Percentiles rank a stretch among this genome's conserved stretches.
These are phyloP conservation scores for Melieria picta DNA, from an alignment of 2,888 invertebrate genomes.

Conservation along the genomic window DNA sequence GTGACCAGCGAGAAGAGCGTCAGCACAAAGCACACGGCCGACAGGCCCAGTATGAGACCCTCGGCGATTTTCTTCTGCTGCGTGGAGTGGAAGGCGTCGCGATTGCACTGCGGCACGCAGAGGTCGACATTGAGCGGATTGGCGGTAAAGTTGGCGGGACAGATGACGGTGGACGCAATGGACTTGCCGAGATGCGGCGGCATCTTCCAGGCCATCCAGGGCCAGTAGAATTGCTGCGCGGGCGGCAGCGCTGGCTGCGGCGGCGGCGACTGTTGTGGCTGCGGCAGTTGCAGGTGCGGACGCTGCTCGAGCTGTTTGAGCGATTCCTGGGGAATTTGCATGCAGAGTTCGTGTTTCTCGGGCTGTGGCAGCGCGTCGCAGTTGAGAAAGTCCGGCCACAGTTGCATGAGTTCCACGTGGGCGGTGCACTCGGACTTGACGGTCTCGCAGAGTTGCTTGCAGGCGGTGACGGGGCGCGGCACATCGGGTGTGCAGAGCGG, in stretches of 20 bases:
- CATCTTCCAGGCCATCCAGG: slow-evolving; percentile 60
- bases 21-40: slow-evolving; percentile 81
- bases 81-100: slow-evolving; percentile 74
- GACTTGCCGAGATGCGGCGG: slow-evolving; percentile 51
- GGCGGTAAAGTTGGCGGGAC: slow-evolving; percentile 72
- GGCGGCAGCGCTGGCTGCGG: slow-evolving; percentile 41
- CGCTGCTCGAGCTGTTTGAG: slow-evolving; percentile 29
- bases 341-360: slow-evolving; percentile 77
- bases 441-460: slow-evolving; percentile 85
- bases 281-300: slow-evolving; percentile 30
- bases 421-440: slow-evolving; percentile 75
- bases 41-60: slow-evolving; percentile 80
- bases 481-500: slow-evolving; percentile 92
- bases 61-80: slow-evolving; percentile 77
- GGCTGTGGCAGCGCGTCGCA: slow-evolving; percentile 84
- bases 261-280: slow-evolving; percentile 38
- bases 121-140: slow-evolving; percentile 67
- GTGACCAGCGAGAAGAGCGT: slow-evolving; percentile 87
- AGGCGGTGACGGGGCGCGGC: slow-evolving; percentile 84
- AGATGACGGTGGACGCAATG: slow-evolving; percentile 60
- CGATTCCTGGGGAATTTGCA: slow-evolving; percentile 70
- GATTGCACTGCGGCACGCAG: slow-evolving; percentile 73
- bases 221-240: slow-evolving; percentile 56
- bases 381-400: slow-evolving; percentile 80
- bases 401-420: slow-evolving; percentile 72